Base-by-base conservation (phyloP, 2,797 vertebrate species). In the Eutrigla gurnardus region DNA sequence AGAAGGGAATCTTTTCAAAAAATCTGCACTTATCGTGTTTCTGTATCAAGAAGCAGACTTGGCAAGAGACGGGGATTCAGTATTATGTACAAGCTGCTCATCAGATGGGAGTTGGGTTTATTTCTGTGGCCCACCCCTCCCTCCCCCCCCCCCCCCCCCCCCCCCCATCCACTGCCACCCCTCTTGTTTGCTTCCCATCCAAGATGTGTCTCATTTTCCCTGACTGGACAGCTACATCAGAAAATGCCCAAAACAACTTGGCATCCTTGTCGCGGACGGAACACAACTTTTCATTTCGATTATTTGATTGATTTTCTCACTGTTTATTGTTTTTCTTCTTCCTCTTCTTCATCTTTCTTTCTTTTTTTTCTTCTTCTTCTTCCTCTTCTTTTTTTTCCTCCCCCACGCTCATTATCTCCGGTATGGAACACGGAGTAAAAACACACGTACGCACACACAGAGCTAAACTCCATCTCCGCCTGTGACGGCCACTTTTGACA, bases 21-120 rank as follows among this genome's bases (percentile, higher is more conserved):
- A 90, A 90, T 89, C 89, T 87, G 88, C 87, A 91, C 90, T 93
- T 90, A 90, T 93, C 90, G 65, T 89, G 90, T 93, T 92, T 93
- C 87, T 90, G 91, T 92, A 93, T 93, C 92, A 86, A 86, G 85
- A 90, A 88, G 76, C 81, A 82, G 80, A 89, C 86, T 95, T 95
- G 95, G 94, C 94, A 94, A 78, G 75, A 81, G 85, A 72, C 2
- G 39, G 63, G 43, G 84, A 86, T 89, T 92, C 92, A 91, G 91
- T 91, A 90, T 94, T 93, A 94, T 91, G 91, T 93, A 93, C 95
- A 95, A 95, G 94, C 94, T 95, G 94, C 93, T 95, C 94, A 93
- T 95, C 94, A 95, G 93, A 95, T 95, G 93, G 94, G 93, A 94
- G 90, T 88, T 84, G 90, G 88, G 90, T 93, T 94, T 93, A 93